phyloP scores from a whole-genome alignment of 1,140 invertebrate genomes.

The Ptiloglossa arizonensis region DNA sequence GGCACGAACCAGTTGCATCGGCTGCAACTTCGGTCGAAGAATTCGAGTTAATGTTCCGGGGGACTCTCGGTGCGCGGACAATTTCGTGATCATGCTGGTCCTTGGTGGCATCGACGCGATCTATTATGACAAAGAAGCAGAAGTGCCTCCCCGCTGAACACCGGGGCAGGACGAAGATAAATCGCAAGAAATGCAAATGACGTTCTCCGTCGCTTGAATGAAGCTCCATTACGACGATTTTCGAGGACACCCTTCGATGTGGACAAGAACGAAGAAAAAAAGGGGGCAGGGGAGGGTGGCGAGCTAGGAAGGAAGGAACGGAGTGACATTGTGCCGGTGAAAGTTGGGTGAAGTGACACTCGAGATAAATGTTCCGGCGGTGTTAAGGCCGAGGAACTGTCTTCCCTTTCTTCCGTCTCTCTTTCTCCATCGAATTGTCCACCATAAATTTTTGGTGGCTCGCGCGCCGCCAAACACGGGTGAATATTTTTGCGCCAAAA shows the following conservation, averaged over 20 bases:
- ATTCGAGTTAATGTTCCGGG: neutral
- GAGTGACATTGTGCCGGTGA: slow-evolving; percentile 67
- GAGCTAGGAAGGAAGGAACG: slow-evolving; percentile 36
- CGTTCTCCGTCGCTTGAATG: slow-evolving; percentile 45
- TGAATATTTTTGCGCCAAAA: slow-evolving; percentile 53
- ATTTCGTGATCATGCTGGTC: slow-evolving; percentile 31
- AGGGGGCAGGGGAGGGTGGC: neutral
- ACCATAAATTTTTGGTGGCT: slow-evolving; percentile 8
- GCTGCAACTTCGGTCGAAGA: neutral
- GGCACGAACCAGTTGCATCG: too few species aligned
- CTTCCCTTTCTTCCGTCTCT: neutral
- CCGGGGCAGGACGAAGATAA: slow-evolving; percentile 56
- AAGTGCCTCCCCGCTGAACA: slow-evolving; percentile 30
- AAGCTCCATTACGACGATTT: slow-evolving; percentile 60
- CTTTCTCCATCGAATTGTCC: neutral
- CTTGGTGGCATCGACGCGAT: slow-evolving; percentile 19
- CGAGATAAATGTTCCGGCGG: slow-evolving; percentile 73
- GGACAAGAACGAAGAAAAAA: slow-evolving; percentile 27
- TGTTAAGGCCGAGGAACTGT: slow-evolving; percentile 50
- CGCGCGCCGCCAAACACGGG: neutral
- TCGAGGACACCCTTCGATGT: slow-evolving; percentile 43
- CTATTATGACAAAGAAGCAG: slow-evolving; percentile 46
- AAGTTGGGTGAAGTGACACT: slow-evolving; percentile 72
- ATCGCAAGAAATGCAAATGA: slow-evolving; percentile 67
- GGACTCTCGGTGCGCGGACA: neutral